Conservation (phyloP, 35 echinoderm and acorn worm genomes). For the Ptychodera flava region DNA sequence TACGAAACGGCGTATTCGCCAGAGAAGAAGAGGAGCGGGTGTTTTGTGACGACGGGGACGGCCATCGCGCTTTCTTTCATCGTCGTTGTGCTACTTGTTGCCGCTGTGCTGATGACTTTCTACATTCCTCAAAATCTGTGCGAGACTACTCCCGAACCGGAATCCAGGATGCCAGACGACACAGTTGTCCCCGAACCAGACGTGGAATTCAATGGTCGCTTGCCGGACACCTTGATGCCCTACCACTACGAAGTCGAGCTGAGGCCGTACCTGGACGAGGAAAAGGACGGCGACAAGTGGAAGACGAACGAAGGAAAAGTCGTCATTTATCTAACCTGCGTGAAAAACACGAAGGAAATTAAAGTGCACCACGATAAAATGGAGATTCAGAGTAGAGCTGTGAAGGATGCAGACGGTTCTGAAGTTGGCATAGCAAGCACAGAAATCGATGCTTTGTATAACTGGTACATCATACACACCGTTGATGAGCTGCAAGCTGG, state of each 20-base stretch:
- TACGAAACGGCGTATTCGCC: no score
- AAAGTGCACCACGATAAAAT: not conserved
- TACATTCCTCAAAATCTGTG: slow-evolving; percentile 65
- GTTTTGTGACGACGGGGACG: not conserved
- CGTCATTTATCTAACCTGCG: not conserved
- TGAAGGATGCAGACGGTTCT: not conserved
- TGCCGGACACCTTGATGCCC: not conserved
- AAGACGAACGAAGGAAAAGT: not conserved
- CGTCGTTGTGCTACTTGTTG: slow-evolving; percentile 38
- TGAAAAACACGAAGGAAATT: not conserved
- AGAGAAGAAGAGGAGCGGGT: not conserved
- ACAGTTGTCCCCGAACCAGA: not conserved
- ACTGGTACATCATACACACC: not conserved
- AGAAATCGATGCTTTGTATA: not conserved
- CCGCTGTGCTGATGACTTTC: slow-evolving; percentile 55
- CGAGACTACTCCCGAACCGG: not conserved
- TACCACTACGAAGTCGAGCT: not conserved
- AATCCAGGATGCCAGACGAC: not conserved
- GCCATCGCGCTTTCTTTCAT: slow-evolving; percentile 16
- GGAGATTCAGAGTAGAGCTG: not conserved
- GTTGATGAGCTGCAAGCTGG: not conserved
- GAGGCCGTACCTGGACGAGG: not conserved
- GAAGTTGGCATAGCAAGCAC: not conserved
- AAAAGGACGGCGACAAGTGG: not conserved
- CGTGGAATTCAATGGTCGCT: not conserved